phyloP scores from a whole-genome alignment of 2,797 vertebrate species.

The Chromis chromis region DNA sequence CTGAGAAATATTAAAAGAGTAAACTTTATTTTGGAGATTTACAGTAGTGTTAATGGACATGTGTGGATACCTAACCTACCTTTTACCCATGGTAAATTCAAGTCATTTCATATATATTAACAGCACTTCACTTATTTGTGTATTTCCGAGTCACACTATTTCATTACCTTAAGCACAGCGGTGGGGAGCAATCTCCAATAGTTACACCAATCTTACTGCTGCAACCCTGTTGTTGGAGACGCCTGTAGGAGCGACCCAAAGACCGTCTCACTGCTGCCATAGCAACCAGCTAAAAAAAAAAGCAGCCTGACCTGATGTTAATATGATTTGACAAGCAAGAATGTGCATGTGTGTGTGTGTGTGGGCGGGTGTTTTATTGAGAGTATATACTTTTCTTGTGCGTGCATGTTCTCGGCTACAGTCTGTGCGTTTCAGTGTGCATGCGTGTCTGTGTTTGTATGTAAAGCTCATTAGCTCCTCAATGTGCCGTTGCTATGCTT shows the following conservation, averaged over 20 bases:
- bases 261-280: slow-evolving; percentile 77
- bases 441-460: slow-evolving; percentile 39
- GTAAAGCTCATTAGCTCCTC: slow-evolving; percentile 75
- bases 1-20: background rate
- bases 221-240: slow-evolving; percentile 58
- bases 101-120: slow-evolving; percentile 29
- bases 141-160: slow-evolving; percentile 28
- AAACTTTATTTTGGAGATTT: slow-evolving; percentile 32
- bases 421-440: slow-evolving; percentile 29
- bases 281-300: slow-evolving; percentile 76
- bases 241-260: slow-evolving; percentile 55
- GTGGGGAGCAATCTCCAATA: slow-evolving; percentile 32
- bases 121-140: slow-evolving; percentile 22
- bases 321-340: slow-evolving; percentile 79
- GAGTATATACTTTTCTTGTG: slow-evolving; percentile 49
- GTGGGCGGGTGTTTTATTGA: slow-evolving; percentile 38
- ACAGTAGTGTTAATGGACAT: background rate
- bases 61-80: background rate
- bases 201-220: slow-evolving; percentile 56
- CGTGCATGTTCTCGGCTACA: slow-evolving; percentile 26
- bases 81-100: slow-evolving; percentile 35
- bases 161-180: slow-evolving; percentile 37
- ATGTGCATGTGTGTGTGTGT: slow-evolving; percentile 38
- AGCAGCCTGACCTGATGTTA: slow-evolving; percentile 75
- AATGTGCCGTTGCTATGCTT: slow-evolving; percentile 64